Percentiles rank a stretch among this genome's conserved stretches.
Conservation (phyloP, 1,140 invertebrate genomes). For the Panulirus ornatus region DNA sequence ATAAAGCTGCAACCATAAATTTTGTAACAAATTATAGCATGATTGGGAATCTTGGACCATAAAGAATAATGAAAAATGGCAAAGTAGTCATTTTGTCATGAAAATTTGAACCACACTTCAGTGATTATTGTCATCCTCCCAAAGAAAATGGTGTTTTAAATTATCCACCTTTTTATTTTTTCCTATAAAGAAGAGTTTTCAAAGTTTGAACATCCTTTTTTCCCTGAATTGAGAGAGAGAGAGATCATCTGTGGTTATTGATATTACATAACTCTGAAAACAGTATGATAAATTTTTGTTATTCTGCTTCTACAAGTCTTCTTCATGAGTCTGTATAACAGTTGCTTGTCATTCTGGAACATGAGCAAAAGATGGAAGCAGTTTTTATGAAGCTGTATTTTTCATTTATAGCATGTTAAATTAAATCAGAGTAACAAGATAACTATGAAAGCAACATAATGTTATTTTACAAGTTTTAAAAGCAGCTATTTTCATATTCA, state of each 20-base stretch:
- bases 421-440: conserved; percentile 16
- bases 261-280: too few relatives aligned
- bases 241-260: too few relatives aligned
- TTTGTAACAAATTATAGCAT: conserved; percentile 1
- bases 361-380: conserved; percentile 49
- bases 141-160: too few relatives aligned
- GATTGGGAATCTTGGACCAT: background rate
- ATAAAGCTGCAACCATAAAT: background rate
- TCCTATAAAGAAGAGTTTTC: too few relatives aligned
- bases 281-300: too few relatives aligned
- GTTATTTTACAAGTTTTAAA: conserved; percentile 7
- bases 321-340: too few relatives aligned
- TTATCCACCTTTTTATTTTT: too few relatives aligned
- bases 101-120: background rate
- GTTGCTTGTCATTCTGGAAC: background rate
- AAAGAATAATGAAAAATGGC: background rate
- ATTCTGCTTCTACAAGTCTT: too few relatives aligned
- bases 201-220: too few relatives aligned
- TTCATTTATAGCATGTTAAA: conserved; percentile 11
- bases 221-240: too few relatives aligned
- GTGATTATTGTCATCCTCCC: too few relatives aligned
- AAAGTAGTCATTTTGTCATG: background rate
- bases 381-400: background rate
- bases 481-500: background rate
- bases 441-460: conserved; percentile 34